These are phyloP conservation scores for Nineta flava DNA, from an alignment of 2,888 invertebrate genomes.

Conservation along the genomic window DNA sequence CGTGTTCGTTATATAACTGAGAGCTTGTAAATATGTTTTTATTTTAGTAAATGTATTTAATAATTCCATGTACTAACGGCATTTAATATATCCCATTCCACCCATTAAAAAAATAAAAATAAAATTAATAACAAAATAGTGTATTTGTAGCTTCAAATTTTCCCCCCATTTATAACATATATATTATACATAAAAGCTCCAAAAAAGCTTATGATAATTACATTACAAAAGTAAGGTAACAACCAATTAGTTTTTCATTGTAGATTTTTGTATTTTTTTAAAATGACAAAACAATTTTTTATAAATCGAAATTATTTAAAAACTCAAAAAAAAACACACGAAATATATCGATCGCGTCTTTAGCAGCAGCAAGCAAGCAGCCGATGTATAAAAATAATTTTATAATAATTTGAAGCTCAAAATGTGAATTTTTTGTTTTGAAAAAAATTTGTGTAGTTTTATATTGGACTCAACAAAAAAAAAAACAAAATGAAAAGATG, in stretches of 20 bases:
- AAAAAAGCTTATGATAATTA: conserved; percentile 1
- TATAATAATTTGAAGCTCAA: conserved; percentile 1
- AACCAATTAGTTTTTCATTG: conserved; percentile 16
- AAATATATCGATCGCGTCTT: neutral
- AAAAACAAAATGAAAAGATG: neutral
- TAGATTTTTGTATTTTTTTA: conserved; percentile 33
- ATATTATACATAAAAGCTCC: conserved; percentile 2
- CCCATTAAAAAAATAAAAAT: no score
- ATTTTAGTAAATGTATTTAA: no score
- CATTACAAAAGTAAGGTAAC: neutral
- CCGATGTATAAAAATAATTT: neutral
- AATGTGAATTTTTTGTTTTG: neutral
- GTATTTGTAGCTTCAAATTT: no score
- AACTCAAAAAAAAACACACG: neutral
- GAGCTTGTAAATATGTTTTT: no score
- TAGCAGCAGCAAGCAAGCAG: no score
- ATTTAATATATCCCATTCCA: no score
- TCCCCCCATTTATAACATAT: neutral
- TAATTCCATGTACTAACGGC: no score
- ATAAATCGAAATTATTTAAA: conserved; percentile 2
- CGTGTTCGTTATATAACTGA: no score
- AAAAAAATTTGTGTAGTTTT: neutral
- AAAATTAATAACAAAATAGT: no score
- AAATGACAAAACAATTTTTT: conserved; percentile 15
- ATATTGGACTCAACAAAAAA: neutral